Percentiles rank a stretch among this genome's conserved stretches.
These are phyloP conservation scores for Ptilorrhoa leucosticta DNA, from an alignment of 2,113 vertebrate genomes.

Conservation along the genomic window DNA sequence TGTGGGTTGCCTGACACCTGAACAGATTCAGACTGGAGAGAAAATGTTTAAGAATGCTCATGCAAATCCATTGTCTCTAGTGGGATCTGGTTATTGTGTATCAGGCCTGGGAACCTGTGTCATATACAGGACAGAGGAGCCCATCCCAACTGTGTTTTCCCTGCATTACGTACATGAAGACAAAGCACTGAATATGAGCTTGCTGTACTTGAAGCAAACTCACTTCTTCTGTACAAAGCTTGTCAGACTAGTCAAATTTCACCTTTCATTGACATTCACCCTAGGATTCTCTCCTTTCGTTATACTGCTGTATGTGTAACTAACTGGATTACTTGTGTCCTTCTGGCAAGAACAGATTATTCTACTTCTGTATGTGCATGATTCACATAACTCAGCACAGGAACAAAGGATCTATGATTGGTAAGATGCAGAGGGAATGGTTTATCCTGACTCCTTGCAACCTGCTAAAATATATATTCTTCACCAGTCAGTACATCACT, in stretches of 20 bases:
- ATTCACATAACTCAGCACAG: not conserved
- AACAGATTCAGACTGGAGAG: not conserved
- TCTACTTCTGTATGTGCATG: not conserved
- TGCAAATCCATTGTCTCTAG: not conserved
- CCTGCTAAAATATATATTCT: not conserved
- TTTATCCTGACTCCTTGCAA: not conserved
- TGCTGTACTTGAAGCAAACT: not conserved
- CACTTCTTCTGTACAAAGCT: not conserved
- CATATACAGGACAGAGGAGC: not conserved
- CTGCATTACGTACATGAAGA: not conserved
- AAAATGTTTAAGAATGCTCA: not conserved
- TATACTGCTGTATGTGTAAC: not conserved
- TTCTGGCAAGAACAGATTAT: not conserved
- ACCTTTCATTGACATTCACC: not conserved
- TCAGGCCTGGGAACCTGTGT: not conserved
- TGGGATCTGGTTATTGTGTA: not conserved
- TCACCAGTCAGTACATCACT: not conserved
- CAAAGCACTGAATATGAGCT: not conserved
- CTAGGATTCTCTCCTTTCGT: not conserved
- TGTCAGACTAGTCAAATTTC: not conserved
- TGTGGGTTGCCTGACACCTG: not conserved
- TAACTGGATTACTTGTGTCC: constrained; percentile 5
- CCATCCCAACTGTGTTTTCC: not conserved
- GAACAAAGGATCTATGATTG: constrained; percentile 23
- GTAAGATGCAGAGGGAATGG: not conserved